Evolutionary conservation across 2,797 vertebrate genomes (phyloP), one percentile per base, ranked within the genome.

Genomic region (Rhinatrema bivittatum): DNA sequence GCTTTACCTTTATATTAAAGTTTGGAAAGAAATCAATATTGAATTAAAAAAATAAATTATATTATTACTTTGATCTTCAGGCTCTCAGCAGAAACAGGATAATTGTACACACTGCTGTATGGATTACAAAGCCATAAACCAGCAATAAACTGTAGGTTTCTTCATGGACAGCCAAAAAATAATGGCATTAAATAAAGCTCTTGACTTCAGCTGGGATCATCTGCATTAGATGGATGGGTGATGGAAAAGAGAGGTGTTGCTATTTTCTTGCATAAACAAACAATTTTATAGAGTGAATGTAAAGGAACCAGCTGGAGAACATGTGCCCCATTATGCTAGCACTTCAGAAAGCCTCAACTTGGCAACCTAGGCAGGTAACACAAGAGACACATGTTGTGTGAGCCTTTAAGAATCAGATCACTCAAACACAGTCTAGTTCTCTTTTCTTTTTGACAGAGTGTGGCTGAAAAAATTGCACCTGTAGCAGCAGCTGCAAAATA

Each of bases 261-360:
- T 45, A 39, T 38, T 15, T 60, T 44, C 32, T 68, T 37, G 32
- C 34, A 38, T 56, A 66, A 60, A 65, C 48, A 71, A 71, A 55
- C 45, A 62, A 54, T 40, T 64, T 60, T 47, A 66, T 32, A 50
- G 41, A 59, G 60, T 58, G 47, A 45, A 32, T 56, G 16, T 12
- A 39, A 45, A 62, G 41, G 57, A 70, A 41, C 34, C 48, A 71
- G 58, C 72, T 66, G 60, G 46, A 53, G 28, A 58, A 31, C 56
- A 66, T 58, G 62, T 56, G 53, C 37, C 70, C 36, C 50, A 15
- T 50, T 42, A 51, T 60, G 72, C 43, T 48, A 46, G 16, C 40
- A 56, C 29, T 65, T 49, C 13, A 20, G 34, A 58, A 23, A 4
- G 25, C 35, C 50, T 29, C 60, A 49, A 58, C 29, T 19, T 63